Conservation (phyloP, 1,140 invertebrate species). For the Lepidurus packardi region DNA sequence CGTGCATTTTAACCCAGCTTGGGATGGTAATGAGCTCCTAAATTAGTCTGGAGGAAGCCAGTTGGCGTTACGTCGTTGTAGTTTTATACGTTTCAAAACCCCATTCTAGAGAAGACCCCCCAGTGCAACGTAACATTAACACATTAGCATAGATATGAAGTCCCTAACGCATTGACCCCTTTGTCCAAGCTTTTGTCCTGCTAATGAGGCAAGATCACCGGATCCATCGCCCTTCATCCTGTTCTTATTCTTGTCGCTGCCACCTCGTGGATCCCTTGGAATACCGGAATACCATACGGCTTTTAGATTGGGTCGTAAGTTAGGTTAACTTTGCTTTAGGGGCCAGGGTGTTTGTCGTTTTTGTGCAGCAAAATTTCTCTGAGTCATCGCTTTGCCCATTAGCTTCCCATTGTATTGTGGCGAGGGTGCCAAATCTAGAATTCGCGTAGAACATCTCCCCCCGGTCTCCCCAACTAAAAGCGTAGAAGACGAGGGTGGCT, state of each 20-base stretch:
- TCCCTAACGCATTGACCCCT: not conserved
- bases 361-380: not conserved
- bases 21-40: not conserved
- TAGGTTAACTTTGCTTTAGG: not conserved
- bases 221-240: not conserved
- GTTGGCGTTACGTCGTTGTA: not conserved
- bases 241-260: not conserved
- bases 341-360: constrained; percentile 7
- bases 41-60: constrained; percentile 14
- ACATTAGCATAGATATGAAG: constrained; percentile 22
- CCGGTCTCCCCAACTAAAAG: not conserved
- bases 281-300: too few species aligned
- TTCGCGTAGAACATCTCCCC: not conserved
- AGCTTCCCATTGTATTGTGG: constrained; percentile 10
- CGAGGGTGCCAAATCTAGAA: not conserved
- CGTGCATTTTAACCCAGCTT: too few species aligned
- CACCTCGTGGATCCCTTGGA: too few species aligned
- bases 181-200: not conserved
- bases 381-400: constrained; percentile 11
- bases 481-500: not conserved
- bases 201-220: constrained; percentile 5
- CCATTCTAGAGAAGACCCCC: too few species aligned
- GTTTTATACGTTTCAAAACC: too few species aligned
- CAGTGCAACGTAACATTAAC: not conserved
- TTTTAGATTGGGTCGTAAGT: constrained; percentile 22